Evolutionary conservation across 2,797 vertebrate species (phyloP).

Genomic region (Anas bernieri): DNA sequence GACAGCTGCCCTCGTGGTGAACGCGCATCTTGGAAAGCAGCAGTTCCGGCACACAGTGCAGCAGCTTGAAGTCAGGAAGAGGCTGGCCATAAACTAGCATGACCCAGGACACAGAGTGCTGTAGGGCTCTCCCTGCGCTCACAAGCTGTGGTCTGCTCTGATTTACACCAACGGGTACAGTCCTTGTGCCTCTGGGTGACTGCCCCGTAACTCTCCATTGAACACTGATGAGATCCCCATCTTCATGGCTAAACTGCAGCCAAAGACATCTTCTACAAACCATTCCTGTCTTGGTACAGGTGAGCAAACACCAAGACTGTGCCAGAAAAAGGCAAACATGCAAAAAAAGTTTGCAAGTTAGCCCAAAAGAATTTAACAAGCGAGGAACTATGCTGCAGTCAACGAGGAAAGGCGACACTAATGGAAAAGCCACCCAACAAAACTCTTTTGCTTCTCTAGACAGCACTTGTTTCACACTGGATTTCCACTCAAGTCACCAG

Average conservation of each 20-base stretch:
- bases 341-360: accelerated
- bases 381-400: background rate
- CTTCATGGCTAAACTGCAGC: background rate
- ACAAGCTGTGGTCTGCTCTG: background rate
- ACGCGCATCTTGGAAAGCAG: background rate
- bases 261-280: background rate
- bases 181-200: accelerated
- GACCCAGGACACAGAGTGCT: background rate
- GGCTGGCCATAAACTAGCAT: background rate
- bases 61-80: background rate
- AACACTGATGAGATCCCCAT: accelerated
- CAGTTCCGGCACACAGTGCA: background rate
- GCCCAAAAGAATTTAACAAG: background rate
- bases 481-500: background rate
- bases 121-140: background rate
- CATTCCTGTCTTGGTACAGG: background rate
- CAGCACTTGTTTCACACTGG: background rate
- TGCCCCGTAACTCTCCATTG: background rate
- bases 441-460: background rate
- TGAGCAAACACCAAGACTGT: slow-evolving; percentile 30
- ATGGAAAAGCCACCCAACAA: background rate
- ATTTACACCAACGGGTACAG: background rate
- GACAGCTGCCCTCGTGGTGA: background rate
- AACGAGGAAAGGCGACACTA: background rate
- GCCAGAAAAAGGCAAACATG: background rate